phyloP scores from a whole-genome alignment of 1,140 invertebrate species.

The Leptoteleia sp. region DNA sequence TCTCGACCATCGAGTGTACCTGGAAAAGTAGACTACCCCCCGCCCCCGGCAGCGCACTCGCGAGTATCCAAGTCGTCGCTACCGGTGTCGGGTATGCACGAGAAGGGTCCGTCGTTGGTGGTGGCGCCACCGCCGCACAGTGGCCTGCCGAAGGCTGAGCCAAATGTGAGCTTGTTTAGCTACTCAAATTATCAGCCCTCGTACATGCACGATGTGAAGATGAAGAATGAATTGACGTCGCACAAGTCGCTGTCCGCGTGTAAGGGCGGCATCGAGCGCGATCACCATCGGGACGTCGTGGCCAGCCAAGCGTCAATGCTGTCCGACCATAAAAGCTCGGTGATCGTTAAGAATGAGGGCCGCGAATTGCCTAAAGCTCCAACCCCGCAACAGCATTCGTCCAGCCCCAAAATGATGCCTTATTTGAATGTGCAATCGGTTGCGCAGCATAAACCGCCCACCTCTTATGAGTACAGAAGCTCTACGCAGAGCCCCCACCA shows the following conservation, averaged over 20 bases:
- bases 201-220: conserved; percentile 81
- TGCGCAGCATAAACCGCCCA: conserved; percentile 76
- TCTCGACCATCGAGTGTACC: conserved; percentile 80
- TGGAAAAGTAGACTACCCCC: conserved; percentile 83
- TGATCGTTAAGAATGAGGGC: conserved; percentile 89
- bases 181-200: conserved; percentile 85
- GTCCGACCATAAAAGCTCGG: conserved; percentile 87
- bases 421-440: conserved; percentile 84
- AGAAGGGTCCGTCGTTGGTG: conserved; percentile 79
- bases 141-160: conserved; percentile 86
- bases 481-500: conserved; percentile 83
- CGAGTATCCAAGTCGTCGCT: conserved; percentile 79
- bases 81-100: conserved; percentile 74
- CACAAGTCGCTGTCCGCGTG: conserved; percentile 72
- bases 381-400: conserved; percentile 83
- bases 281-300: conserved; percentile 82
- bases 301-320: conserved; percentile 84
- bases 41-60: conserved; percentile 82
- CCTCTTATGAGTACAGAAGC: conserved; percentile 82
- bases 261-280: conserved; percentile 78
- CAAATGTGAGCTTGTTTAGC: conserved; percentile 87
- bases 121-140: conserved; percentile 79
- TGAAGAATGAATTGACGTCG: conserved; percentile 73
- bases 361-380: conserved; percentile 84
- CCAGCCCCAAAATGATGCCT: conserved; percentile 84